Conservation (phyloP, 2,888 invertebrate genomes). For the Cynaeus angustus region DNA sequence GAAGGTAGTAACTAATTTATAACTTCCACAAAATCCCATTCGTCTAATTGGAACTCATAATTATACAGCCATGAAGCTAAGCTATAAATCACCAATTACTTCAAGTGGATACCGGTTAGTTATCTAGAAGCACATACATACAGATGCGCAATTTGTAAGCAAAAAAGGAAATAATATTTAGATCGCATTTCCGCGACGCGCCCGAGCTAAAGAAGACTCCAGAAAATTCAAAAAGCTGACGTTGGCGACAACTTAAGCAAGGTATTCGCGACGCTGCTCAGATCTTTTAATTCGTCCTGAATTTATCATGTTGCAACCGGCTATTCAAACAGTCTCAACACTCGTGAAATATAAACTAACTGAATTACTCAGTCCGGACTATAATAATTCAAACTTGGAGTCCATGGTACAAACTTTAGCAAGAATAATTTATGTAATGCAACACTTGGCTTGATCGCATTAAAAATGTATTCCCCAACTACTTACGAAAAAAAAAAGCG, state of each 20-base stretch:
- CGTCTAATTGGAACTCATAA: slow-evolving; percentile 45
- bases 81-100: slow-evolving; percentile 41
- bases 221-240: too few relatives aligned
- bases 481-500: not conserved
- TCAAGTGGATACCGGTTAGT: slow-evolving; percentile 7
- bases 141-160: not conserved
- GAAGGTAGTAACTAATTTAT: slow-evolving; percentile 40
- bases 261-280: too few relatives aligned
- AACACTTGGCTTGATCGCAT: not conserved
- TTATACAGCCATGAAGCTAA: slow-evolving; percentile 25
- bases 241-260: too few relatives aligned
- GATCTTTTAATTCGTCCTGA: too few relatives aligned
- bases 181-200: not conserved
- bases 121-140: not conserved
- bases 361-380: not conserved
- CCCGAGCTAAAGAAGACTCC: too few relatives aligned
- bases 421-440: not conserved
- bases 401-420: not conserved
- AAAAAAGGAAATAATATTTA: not conserved
- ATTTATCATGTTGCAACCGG: not conserved
- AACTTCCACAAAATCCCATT: slow-evolving; percentile 45
- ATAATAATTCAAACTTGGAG: slow-evolving; percentile 9
- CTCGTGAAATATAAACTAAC: slow-evolving; percentile 1
- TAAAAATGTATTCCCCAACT: not conserved
- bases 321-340: not conserved